These are phyloP conservation scores for Lepidochrysops patricia DNA, from an alignment of 2,888 invertebrate genomes.

Conservation along the genomic window DNA sequence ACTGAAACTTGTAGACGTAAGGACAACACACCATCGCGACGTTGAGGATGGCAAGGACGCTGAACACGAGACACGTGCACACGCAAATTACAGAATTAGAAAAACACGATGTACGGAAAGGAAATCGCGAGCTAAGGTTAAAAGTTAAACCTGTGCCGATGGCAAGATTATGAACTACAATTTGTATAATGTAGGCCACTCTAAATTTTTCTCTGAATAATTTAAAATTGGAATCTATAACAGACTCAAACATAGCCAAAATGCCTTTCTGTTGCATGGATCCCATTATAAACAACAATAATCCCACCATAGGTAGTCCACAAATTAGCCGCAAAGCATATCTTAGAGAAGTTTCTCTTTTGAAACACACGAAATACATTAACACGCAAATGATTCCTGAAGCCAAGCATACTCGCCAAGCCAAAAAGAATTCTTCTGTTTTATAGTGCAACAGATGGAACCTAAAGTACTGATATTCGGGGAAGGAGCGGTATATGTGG, in stretches of 20 bases:
- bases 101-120: slow-evolving; percentile 52
- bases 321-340: slow-evolving; percentile 33
- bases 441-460: slow-evolving; percentile 28
- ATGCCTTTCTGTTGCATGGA: slow-evolving; percentile 58
- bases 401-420: slow-evolving; percentile 50
- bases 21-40: slow-evolving; percentile 51
- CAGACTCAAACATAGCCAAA: slow-evolving; percentile 38
- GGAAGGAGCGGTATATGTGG: slow-evolving; percentile 39
- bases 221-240: slow-evolving; percentile 42
- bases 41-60: slow-evolving; percentile 34
- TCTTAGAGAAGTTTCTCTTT: slow-evolving; percentile 34
- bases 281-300: slow-evolving; percentile 40
- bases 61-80: slow-evolving; percentile 30
- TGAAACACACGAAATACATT: slow-evolving; percentile 43
- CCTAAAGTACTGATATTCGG: slow-evolving; percentile 57
- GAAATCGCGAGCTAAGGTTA: slow-evolving; percentile 38
- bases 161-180: slow-evolving; percentile 37
- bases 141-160: slow-evolving; percentile 47
- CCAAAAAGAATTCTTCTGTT: slow-evolving; percentile 29
- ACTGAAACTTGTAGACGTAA: slow-evolving; percentile 37
- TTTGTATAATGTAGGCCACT: slow-evolving; percentile 32
- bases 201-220: slow-evolving; percentile 32
- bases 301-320: slow-evolving; percentile 36
- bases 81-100: slow-evolving; percentile 44
- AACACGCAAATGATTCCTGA: slow-evolving; percentile 37